Evolutionary conservation across 2,888 invertebrate genomes (phyloP), one percentile per base, ranked within the genome.

Genomic region (Agrotis clavis): DNA sequence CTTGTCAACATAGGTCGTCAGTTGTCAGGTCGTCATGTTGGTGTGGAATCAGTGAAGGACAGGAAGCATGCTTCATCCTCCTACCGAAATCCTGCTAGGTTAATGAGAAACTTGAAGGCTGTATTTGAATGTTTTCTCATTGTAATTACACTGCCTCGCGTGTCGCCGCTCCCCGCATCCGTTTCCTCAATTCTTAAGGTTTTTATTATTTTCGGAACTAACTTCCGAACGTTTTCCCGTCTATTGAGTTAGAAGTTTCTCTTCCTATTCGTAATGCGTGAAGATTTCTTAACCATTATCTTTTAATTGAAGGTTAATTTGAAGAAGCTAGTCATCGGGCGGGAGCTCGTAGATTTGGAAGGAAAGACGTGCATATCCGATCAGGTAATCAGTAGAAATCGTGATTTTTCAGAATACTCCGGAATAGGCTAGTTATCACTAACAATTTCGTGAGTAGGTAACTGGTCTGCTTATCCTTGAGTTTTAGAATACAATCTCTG

Each of bases 231-330:
- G 70, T 68, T 77, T 73, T 73, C 41, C 67, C 63, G 71, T 9
- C 63, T 74, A 65, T 77, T 74, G 54, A 85, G 4, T 53, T 62
- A 13, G 13, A 35, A 71, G 84, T 84, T 84, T 81, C 77, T 71
- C 76, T 71, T 79, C 82, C 81, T 70, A 61, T n/a, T 47, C 30
- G 6, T 57, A 57, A 54, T 53, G 75, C 66, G 63, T 82, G 18
- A 57, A 76, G 62, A 82, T 77, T 81, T 79, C 77, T 60, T 81
- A 57, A 4, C 41, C 41, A 79, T 73, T 81, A 79, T 77, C 63
- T 73, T 69, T 73, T 80, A 73, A 80, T 81, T 81, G 78, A 77
- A 77, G 69, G 77, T 50, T 77, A n/a, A 67, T 60, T 68, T 50
- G 5, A 53, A 56, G 13, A 69, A 11, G 1, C 11, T 41, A 78